phyloP scores from a whole-genome alignment of 53 echinoderm and acorn worm species.

The Echinarachnius parma region DNA sequence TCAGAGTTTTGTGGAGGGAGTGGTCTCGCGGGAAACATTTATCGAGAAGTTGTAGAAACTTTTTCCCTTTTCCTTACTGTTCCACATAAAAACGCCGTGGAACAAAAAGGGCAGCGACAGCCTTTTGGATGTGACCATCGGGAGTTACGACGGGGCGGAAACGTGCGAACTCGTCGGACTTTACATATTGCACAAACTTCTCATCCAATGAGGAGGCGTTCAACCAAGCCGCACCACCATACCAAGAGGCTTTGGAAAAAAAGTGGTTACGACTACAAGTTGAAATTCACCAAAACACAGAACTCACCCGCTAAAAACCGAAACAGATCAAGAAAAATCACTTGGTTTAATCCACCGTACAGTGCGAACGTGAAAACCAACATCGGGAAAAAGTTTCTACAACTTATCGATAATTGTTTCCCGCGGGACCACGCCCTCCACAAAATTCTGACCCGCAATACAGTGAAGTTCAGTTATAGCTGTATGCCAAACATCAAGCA shows the following conservation, averaged over 20 bases:
- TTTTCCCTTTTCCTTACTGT: slow-evolving; percentile 39
- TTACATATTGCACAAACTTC: slow-evolving; percentile 32
- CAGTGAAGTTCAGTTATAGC: slow-evolving; percentile 42
- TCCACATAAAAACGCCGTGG: slow-evolving; percentile 23
- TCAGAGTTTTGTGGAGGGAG: slow-evolving; percentile 21
- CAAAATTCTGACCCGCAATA: slow-evolving; percentile 41
- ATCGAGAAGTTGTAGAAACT: slow-evolving; percentile 42
- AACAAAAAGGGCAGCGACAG: slow-evolving; percentile 20
- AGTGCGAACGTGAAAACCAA: slow-evolving; percentile 50
- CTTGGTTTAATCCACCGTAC: slow-evolving; percentile 57
- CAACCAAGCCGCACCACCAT: slow-evolving; percentile 30
- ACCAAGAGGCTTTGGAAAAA: slow-evolving; percentile 42
- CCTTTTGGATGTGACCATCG: slow-evolving; percentile 42
- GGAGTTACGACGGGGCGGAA: slow-evolving; percentile 42
- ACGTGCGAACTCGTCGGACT: slow-evolving; percentile 37
- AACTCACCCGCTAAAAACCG: no score
- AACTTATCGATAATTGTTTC: slow-evolving; percentile 43
- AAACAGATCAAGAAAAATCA: slow-evolving; percentile 41
- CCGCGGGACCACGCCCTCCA: slow-evolving; percentile 25
- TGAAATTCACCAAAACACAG: slow-evolving; percentile 18
- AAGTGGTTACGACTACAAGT: slow-evolving; percentile 14
- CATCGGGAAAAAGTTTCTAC: slow-evolving; percentile 45
- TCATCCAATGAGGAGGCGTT: slow-evolving; percentile 25
- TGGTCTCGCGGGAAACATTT: slow-evolving; percentile 40
- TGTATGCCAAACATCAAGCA: slow-evolving; percentile 52